Conservation (phyloP, 2,113 vertebrate genomes). For the Ceuthmochares aereus region DNA sequence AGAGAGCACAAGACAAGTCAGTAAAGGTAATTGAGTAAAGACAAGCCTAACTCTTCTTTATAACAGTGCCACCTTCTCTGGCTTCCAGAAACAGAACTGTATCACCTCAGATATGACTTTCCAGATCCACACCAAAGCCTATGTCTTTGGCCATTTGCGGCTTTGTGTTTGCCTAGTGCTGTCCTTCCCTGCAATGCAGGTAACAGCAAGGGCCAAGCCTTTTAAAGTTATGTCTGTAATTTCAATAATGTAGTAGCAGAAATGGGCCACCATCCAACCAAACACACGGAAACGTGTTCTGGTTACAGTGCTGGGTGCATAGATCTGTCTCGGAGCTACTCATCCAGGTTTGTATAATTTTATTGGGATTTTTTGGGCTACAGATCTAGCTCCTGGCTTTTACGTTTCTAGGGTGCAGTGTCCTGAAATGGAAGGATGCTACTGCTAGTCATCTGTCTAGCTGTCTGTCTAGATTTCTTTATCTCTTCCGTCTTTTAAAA, state of each 20-base stretch:
- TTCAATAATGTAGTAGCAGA: background rate
- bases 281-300: background rate
- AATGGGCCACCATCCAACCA: background rate
- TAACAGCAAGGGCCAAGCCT: background rate
- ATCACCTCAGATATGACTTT: background rate
- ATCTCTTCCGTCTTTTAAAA: background rate
- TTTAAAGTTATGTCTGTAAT: background rate
- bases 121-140: background rate
- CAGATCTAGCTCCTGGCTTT: background rate
- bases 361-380: background rate
- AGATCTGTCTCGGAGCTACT: background rate
- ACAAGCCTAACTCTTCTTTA: rapidly evolving
- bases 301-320: rapidly evolving
- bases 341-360: background rate
- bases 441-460: background rate
- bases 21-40: background rate
- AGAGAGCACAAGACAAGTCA: background rate
- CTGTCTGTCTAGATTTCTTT: background rate
- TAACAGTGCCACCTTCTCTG: background rate
- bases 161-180: background rate
- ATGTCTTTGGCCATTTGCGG: background rate
- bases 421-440: background rate
- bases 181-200: background rate
- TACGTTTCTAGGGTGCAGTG: background rate
- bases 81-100: background rate